Base-by-base conservation (phyloP, 2,888 invertebrate genomes). In the Ceraclea dissimilis region DNA sequence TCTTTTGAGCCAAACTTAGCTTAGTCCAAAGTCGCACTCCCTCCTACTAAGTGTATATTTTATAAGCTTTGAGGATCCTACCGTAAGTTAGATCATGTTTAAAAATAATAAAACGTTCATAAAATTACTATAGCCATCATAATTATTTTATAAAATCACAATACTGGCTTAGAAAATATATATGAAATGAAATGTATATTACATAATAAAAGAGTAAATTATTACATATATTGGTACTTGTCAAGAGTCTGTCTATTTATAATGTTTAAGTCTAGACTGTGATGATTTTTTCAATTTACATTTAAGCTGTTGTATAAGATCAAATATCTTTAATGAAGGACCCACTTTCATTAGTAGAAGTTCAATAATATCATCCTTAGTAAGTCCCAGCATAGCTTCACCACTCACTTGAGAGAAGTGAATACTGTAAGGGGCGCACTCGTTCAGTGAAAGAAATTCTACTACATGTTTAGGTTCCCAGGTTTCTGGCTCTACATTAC, bases 331-430 rank as follows among this genome's bases (percentile, higher is more conserved):
- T 59, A 96, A 72, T 17, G 94, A 93, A 6, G 95, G 95, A 1
- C 95, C 95, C 58, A 96, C 93, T 79, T 94, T 95, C 82, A 91
- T 93, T 64, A 91, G 89, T 20, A 93, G 85, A 61, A 93, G 76
- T 66, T 88, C 88, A 65, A 94, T 85, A 62, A 96, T 90, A 74
- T 94, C 88, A 69, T 94, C 93, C 75, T 94, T 93, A 51, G 86
- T 86, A 58, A 96, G 75, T 62, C 84, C 81, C 59, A 95, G 75
- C 67, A 96, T 78, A 68, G 82, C 82, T 59, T 86, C 83, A 1
- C 96, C 95, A 64, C 89, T 88, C 62, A 95, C 85, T 70, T 83
- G 76, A 64, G 74, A 78, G 65, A 86, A 85, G 54, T 81, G 82
- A 64, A 82, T 80, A 66, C 85, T 85, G 68, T 86, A 85, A 10